Base-by-base conservation (phyloP, 2,797 vertebrate species). In the Sparidentex hasta region DNA sequence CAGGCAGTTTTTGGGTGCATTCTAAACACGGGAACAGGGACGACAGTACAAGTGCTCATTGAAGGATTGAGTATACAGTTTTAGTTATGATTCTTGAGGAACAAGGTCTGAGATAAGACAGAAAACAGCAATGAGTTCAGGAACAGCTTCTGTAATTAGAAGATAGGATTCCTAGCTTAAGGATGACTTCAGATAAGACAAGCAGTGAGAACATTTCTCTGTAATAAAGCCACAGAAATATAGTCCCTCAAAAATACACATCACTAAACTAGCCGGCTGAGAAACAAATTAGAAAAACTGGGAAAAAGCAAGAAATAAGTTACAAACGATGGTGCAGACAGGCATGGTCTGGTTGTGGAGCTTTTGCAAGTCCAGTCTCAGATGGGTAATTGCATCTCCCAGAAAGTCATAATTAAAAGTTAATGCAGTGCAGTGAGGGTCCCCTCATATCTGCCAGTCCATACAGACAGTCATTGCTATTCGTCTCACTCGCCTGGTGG, bases 341-440 rank as follows among this genome's bases (percentile, higher is more conserved):
- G 78, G 6, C 41, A 58, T 29, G 74, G 77, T 68, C 65, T 80
- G 75, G 61, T 68, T 71, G 59, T 54, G 63, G 65, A 83, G 76
- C 82, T 78, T 84, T 66, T 56, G 65, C 21, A 69, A 74, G 76
- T 85, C 84, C 59, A 13, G 74, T 85, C 87, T 86, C 82, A 74
- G 74, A 92, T 83, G 86, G 85, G 69, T 87, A 91, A 93, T 91
- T 91, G 89, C 88, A 88, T 92, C 88, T 89, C 79, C 83, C 80
- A 79, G 85, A 85, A 89, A 88, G 78, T 92, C 87, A 86, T 93
- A 92, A 94, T 94, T 92, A 92, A 92, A 93, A 92, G 90, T 93
- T 91, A 93, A 93, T 93, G 88, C 82, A 80, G 89, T 90, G 90
- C 88, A 87, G 82, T 78, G 83, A 82, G 80, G 89, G 86, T 90